A percentile compares a stretch with the other conserved stretches of the same genome.
phyloP scores from a whole-genome alignment of 1,140 invertebrate genomes.

The Condylostylus longicornis region DNA sequence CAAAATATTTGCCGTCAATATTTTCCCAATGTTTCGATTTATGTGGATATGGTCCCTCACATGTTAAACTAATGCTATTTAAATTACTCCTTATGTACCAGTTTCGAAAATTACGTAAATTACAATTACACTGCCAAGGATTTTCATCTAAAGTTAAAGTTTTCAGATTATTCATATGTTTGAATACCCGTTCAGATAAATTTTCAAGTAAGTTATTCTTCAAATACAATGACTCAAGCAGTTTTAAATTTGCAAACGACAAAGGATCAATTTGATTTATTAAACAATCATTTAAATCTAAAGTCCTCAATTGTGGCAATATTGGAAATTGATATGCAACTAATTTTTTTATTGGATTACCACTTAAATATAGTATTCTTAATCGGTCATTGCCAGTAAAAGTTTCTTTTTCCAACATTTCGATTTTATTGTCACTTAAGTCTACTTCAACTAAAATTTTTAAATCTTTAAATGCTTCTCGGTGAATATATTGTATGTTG shows the following conservation, averaged over 20 bases:
- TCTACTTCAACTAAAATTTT: constrained; percentile 78
- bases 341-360: constrained; percentile 52
- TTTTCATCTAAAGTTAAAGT: constrained; percentile 66
- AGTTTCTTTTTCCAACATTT: constrained; percentile 48
- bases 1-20: constrained; percentile 49
- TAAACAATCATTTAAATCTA: constrained; percentile 63
- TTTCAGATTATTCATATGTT: constrained; percentile 52
- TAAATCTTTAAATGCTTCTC: constrained; percentile 69
- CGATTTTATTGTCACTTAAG: constrained; percentile 57
- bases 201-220: constrained; percentile 51
- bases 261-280: constrained; percentile 52
- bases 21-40: constrained; percentile 48
- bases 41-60: constrained; percentile 42
- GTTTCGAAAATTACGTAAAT: constrained; percentile 59
- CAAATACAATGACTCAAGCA: constrained; percentile 54
- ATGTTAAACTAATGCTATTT: constrained; percentile 47
- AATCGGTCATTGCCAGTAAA: constrained; percentile 59
- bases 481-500: constrained; percentile 56
- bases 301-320: constrained; percentile 49
- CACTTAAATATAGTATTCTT: constrained; percentile 48
- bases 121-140: constrained; percentile 78
- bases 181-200: constrained; percentile 47
- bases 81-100: constrained; percentile 59
- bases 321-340: constrained; percentile 51
- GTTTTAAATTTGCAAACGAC: constrained; percentile 49